phyloP scores from a whole-genome alignment of 2,888 invertebrate genomes.

The Papilio gigon region DNA sequence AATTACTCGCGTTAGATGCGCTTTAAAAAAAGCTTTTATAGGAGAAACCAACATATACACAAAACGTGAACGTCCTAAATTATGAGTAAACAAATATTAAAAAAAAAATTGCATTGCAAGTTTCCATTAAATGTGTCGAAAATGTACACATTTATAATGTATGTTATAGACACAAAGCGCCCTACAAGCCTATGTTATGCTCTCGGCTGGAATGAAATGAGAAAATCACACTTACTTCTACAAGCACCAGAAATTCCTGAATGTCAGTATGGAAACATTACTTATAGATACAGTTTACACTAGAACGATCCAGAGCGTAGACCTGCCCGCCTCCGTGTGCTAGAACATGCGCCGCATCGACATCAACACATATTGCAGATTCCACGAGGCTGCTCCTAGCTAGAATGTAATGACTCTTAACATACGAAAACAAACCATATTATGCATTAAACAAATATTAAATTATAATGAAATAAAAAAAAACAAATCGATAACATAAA shows the following conservation, averaged over 20 bases:
- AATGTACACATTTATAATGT: not conserved
- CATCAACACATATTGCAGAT: constrained; percentile 77
- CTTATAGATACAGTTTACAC: constrained; percentile 47
- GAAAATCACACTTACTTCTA: constrained; percentile 68
- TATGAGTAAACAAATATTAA: not conserved
- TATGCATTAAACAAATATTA: constrained; percentile 76
- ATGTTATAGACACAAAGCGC: constrained; percentile 4
- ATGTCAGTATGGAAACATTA: constrained; percentile 59
- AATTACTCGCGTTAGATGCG: constrained; percentile 49
- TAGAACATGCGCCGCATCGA: constrained; percentile 41
- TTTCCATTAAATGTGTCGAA: not conserved
- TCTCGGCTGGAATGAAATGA: constrained; percentile 75
- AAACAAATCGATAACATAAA: constrained; percentile 79
- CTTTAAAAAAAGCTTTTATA: not conserved
- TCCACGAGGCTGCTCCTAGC: constrained; percentile 67
- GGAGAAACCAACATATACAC: constrained; percentile 11
- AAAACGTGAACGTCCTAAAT: constrained; percentile 9
- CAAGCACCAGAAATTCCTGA: constrained; percentile 77
- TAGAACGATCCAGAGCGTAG: constrained; percentile 39
- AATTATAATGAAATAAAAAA: constrained; percentile 77
- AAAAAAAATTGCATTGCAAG: constrained; percentile 10
- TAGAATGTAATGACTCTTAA: constrained; percentile 65
- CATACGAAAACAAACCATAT: constrained; percentile 63
- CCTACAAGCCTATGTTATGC: constrained; percentile 43
- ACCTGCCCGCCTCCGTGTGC: not conserved